Evolutionary conservation across 2,113 vertebrate species (phyloP), one percentile per base, ranked within the genome.

Genomic region (Sturnus vulgaris): DNA sequence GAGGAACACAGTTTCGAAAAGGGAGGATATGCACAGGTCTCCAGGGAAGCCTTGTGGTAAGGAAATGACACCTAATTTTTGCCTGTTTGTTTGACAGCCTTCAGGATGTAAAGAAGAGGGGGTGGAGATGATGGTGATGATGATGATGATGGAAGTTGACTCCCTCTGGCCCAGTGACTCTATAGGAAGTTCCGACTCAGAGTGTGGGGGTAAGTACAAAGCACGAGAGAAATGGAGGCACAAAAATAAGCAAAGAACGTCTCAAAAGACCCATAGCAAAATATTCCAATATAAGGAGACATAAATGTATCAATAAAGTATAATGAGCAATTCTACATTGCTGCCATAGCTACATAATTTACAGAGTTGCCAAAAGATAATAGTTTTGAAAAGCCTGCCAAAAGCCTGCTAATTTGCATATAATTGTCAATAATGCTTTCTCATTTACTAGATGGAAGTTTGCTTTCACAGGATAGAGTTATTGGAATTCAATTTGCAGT

Each of bases 401-500:
- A 95, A 97, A 94, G 90, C 78, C 46, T 95, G 31, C 89, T 82
- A 93, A 96, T 97, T 96, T 97, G 87, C 95, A 97, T 97, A 92
- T 95, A 96, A 95, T 96, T 94, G 92, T 95, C 95, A 95, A 95
- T 96, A 96, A 96, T 96, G 76, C 65, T 88, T 92, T 93, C 90
- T 90, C 87, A 95, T 96, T 97, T 93, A 93, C 87, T 94, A 93
- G 95, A 97, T 95, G 87, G 82, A 94, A 82, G 70, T 82, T 96
- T 95, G 90, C 91, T 95, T 95, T 91, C 94, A 96, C 44, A 60
- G 92, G 84, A 86, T 92, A 83, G 82, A 93, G 86, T 97, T 96
- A 97, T 86, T 93, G 92, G 85, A 96, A 97, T 97, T 96, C 97
- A 96, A 94, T 95, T 94, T 96, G 84, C 72, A 92, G 84, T 78